Conservation (phyloP, 2,113 vertebrate genomes). For the Anser cygnoides region DNA sequence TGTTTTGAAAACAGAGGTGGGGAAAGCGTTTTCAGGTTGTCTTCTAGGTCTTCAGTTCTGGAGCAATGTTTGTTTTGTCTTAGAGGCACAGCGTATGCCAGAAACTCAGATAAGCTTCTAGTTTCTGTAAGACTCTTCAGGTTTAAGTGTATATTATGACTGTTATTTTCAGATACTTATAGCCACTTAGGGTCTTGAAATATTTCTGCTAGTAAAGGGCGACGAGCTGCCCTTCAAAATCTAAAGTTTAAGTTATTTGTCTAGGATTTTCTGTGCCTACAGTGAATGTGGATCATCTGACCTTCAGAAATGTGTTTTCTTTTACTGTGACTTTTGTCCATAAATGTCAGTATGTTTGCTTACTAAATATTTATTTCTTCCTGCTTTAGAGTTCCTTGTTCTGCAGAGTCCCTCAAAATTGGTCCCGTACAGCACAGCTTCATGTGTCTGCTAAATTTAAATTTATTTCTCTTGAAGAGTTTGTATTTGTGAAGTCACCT, state of each 20-base stretch:
- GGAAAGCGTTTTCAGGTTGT: background rate
- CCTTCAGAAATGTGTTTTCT: constrained; percentile 21
- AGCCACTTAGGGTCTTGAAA: constrained; percentile 23
- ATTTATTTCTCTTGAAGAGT: background rate
- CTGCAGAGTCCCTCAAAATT: background rate
- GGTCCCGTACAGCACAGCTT: background rate
- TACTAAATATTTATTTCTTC: constrained; percentile 31
- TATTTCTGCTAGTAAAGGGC: background rate
- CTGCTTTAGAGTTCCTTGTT: background rate
- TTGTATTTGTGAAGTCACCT: background rate
- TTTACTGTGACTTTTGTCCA: background rate
- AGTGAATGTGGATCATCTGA: background rate
- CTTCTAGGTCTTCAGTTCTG: background rate
- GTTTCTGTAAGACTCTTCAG: constrained; percentile 18
- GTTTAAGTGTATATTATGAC: background rate
- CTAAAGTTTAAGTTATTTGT: constrained; percentile 6
- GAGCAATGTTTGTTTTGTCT: background rate
- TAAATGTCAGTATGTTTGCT: background rate
- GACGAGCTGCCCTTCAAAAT: constrained; percentile 5
- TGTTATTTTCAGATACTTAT: constrained; percentile 2
- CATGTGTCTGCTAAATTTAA: background rate
- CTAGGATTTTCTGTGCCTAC: constrained; percentile 8
- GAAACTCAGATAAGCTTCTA: constrained; percentile 46
- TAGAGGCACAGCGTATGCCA: background rate
- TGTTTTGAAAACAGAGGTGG: background rate